Evolutionary conservation across 2,797 vertebrate species (phyloP).

Genomic region (Acomys russatus): DNA sequence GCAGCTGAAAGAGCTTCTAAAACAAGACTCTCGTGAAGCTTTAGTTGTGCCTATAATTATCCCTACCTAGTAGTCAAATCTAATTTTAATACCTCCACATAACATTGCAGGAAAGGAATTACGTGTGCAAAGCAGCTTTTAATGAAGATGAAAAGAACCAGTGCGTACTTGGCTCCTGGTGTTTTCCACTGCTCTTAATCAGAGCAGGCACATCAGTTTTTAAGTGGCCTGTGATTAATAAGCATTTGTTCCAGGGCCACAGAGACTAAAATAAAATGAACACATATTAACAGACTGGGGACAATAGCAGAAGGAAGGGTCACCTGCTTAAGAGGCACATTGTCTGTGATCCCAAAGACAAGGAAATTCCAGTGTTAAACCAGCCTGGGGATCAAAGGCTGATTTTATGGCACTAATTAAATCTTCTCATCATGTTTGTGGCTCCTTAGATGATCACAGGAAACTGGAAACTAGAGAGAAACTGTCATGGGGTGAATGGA

Average conservation of each 20-base stretch:
- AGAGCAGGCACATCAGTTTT: conserved; percentile 34
- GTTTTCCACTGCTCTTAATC: conserved; percentile 27
- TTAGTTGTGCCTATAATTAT: conserved; percentile 69
- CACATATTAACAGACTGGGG: conserved; percentile 60
- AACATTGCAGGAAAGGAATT: conserved; percentile 68
- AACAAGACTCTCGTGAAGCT: conserved; percentile 22
- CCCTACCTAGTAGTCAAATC: conserved; percentile 30
- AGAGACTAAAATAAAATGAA: conserved; percentile 71
- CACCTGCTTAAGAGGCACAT: conserved; percentile 63
- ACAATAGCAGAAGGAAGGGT: conserved; percentile 58
- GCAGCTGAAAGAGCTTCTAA: conserved; percentile 15
- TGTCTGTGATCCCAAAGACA: conserved; percentile 72
- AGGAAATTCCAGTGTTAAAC: conserved; percentile 59
- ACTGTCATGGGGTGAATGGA: not conserved
- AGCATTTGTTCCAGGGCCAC: conserved; percentile 58
- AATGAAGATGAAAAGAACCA: conserved; percentile 64
- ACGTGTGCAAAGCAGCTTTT: conserved; percentile 65
- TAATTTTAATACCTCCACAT: conserved; percentile 74
- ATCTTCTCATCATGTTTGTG: conserved; percentile 54
- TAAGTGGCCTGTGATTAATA: conserved; percentile 73
- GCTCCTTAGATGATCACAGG: conserved; percentile 58
- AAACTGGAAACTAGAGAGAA: conserved; percentile 30
- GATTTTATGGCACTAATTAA: conserved; percentile 63
- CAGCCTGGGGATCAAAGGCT: not conserved
- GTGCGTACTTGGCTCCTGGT: not conserved